Evolutionary conservation across 2,888 invertebrate species (phyloP), one percentile per base, ranked within the genome.

Genomic region (Drosophila suboccidentalis): DNA sequence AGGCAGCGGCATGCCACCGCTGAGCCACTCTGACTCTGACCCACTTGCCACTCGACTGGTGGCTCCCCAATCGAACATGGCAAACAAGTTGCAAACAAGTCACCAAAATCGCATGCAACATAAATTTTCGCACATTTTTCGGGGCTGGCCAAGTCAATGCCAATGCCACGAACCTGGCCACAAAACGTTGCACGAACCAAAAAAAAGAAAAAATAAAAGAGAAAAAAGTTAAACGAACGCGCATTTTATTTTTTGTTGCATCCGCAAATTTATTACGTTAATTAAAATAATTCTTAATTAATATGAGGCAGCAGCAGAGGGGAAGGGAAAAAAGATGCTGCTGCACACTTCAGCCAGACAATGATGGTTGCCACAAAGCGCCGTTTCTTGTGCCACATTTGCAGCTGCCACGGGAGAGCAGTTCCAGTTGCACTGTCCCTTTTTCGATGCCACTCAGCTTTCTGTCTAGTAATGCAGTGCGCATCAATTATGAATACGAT

Each of bases 261-360:
- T 55, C 80, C 72, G 74, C 75, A 90, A 92, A 92, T 92, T 92
- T 92, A 92, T 92, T 92, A 90, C 91, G 86, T 91, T 92, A 92
- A 92, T 92, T 92, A 92, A 92, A 92, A 92, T 92, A 92, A 92
- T 92, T 91, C 92, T 91, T 92, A 92, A 92, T 92, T 92, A 92
- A 92, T 92, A 92, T 91, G 91, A 92, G 72, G 78, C 62, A 71
- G 54, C 55, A 43, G 38, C 6, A 46, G 13, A 26, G 15, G 22
- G 39, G 11, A 49, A 36, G 38, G 38, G 43, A 41, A 19, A 34
- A n/a, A 32, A 41, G 39, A 22, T 17, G 15, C 41, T 38, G 71
- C 58, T 72, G 68, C 62, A 46, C 58, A 53, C 64, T 8, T 1
- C 26, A 26, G 64, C 2, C 26, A 26, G 26, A 47, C 57, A 57